Base-by-base conservation (phyloP, 2,888 invertebrate genomes). In the Anaspis maculata region DNA sequence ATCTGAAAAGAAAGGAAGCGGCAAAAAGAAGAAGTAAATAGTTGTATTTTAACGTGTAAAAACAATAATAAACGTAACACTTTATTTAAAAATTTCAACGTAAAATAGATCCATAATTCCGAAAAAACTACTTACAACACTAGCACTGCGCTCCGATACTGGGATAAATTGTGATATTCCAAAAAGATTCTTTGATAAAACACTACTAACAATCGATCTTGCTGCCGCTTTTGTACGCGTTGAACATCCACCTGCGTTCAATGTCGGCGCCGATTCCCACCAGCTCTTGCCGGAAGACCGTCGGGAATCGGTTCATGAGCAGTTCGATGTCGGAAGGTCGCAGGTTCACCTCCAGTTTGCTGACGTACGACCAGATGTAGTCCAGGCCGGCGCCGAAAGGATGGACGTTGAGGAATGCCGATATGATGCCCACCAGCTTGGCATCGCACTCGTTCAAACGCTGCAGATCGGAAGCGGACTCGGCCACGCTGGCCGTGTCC, bases 301-400 rank as follows among this genome's bases (percentile, higher is more conserved):
- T 79, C 0, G 79, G 74, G 62, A 89, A 87, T 54, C 78, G 77
- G 51, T 77, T 76, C 57, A 94, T 74, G 13, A 91, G 71, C 43
- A 73, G 72, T 64, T 88, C 87, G 9, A 91, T 77, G 44, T 83
- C 81, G 23, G 80, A 76, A 27, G 84, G 79, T 38, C 81, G 73
- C 28, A 85, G 68, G 46, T 71, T 71, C 2, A 83, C 72, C 51
- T 86, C 81, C 45, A 89, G 69, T 56, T 85, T 86, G 53, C 86
- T 84, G 13, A 95, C 76, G 66, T 92, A 95, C 5, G 87, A 88
- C 73, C 87, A 87, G 43, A 95, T 82, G 64, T 89, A 88, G 61
- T 89, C 90, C 2, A 89, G 73, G 37, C 85, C 86, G 2, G 92
- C 91, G 27, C 95, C 95, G 56, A 85, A 84, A 0, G 94, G 95